phyloP scores from a whole-genome alignment of 2,888 invertebrate genomes.

The Xanthia icteritia region DNA sequence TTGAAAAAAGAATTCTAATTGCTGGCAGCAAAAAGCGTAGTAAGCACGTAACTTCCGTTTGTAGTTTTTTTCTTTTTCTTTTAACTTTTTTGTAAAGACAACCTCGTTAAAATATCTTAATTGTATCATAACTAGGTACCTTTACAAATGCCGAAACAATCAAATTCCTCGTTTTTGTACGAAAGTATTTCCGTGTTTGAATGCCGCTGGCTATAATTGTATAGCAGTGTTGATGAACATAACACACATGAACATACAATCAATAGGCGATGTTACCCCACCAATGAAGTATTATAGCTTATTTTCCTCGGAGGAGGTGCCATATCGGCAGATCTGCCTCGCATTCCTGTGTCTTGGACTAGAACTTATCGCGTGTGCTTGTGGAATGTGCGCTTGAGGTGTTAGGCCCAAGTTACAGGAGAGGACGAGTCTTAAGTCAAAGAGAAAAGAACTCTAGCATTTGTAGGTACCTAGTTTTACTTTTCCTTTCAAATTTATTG shows the following conservation, averaged over 20 bases:
- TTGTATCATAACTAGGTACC: slow-evolving; percentile 41
- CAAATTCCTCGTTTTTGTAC: slow-evolving; percentile 4
- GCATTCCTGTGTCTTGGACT: slow-evolving; percentile 80
- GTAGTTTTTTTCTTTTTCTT: slow-evolving; percentile 5
- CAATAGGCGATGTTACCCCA: slow-evolving; percentile 28
- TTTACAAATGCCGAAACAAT: slow-evolving; percentile 26
- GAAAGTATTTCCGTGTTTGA: slow-evolving; percentile 18
- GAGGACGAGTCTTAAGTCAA: not conserved
- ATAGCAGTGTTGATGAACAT: slow-evolving; percentile 45
- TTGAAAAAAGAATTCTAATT: slow-evolving; percentile 25
- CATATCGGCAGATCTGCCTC: slow-evolving; percentile 77
- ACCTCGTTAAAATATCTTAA: slow-evolving; percentile 1
- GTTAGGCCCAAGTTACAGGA: slow-evolving; percentile 62
- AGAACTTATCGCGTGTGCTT: slow-evolving; percentile 84
- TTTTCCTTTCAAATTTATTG: no score
- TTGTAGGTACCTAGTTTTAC: no score
- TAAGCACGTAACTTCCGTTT: slow-evolving; percentile 3
- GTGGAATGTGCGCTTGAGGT: slow-evolving; percentile 74
- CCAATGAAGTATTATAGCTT: slow-evolving; percentile 29
- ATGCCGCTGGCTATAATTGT: slow-evolving; percentile 12
- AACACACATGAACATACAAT: slow-evolving; percentile 16
- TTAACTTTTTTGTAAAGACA: not conserved
- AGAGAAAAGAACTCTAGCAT: not conserved
- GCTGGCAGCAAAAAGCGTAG: slow-evolving; percentile 9
- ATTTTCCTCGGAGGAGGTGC: slow-evolving; percentile 61